Base-by-base conservation (phyloP, 2,113 vertebrate genomes). In the Pelecanus crispus region DNA sequence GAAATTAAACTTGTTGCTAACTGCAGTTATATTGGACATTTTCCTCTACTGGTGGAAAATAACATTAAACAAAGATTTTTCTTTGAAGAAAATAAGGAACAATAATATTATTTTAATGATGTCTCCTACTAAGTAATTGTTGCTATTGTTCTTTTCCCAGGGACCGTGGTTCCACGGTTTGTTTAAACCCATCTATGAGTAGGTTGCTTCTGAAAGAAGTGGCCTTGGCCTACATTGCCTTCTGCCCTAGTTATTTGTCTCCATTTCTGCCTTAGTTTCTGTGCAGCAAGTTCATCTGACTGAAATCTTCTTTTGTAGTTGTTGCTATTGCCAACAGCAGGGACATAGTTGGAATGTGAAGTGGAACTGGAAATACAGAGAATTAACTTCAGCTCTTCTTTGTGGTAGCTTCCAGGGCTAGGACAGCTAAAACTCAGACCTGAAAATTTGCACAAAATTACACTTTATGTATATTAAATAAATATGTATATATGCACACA, bases 1-100 rank as follows among this genome's bases (percentile, higher is more conserved):
- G 45, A 97, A 98, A 97, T 91, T 20, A 72, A 95, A 63, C 45
- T 52, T 72, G 42, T 61, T 94, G n/a, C 7, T 90, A 93, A 82
- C 56, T 88, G 29, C 81, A 96, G 80, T 95, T 93, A 59, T 71
- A 83, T 59, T 55, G 34, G 15, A 53, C 78, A 73, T 96, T 97
- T 97, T 94, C 34, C 70, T 55, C 68, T 79, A 81, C 65, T 92
- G 32, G 15, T 63, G 10, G 62, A 88, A 96, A 97, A 92, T 84
- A 56, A 42, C 10, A 71, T 72, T 96, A 86, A 95, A 87, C 22
- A 53, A 86, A 52, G 17, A 75, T 83, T 83, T 96, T 92, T 72
- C n/a, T 95, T 94, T 88, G 34, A 95, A 74, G 24, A 93, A 42
- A 70, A 85, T 52, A 71, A 79, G 42, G 8, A 72, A 82, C n/a